A percentile compares a stretch with the other conserved stretches of the same genome.
Conservation (phyloP, 2,113 vertebrate species). For the Anoplopoma fimbria region DNA sequence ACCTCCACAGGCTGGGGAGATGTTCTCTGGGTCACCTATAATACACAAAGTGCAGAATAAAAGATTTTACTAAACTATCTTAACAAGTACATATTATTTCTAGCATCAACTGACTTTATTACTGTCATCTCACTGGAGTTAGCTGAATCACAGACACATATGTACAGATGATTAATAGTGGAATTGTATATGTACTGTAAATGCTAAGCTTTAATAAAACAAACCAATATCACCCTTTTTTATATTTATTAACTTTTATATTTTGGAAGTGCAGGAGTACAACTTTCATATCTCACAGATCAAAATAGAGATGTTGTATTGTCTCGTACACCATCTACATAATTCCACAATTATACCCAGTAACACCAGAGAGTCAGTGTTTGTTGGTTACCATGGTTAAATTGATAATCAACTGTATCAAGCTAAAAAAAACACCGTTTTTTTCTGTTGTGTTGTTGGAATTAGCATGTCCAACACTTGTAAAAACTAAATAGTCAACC, state of each 20-base stretch:
- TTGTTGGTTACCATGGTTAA: background rate
- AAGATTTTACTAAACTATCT: background rate
- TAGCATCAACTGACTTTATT: background rate
- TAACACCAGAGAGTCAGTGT: background rate
- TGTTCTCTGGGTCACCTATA: conserved; percentile 77
- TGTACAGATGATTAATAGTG: background rate
- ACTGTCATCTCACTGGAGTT: background rate
- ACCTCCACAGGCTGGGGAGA: conserved; percentile 85
- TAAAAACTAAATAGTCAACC: background rate
- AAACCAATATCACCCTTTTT: background rate
- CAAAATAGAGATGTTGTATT: background rate
- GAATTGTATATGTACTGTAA: background rate
- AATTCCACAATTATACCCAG: background rate
- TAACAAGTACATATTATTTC: background rate
- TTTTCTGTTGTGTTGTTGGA: background rate
- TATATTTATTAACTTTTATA: background rate
- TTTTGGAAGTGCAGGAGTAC: background rate
- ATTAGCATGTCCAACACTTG: background rate
- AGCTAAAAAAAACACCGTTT: background rate
- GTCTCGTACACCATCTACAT: background rate
- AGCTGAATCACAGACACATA: background rate
- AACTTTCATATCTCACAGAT: background rate
- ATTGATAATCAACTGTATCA: background rate
- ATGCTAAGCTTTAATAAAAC: background rate
- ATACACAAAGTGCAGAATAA: conserved; percentile 43